Conservation (phyloP, 2,888 invertebrate species). For the Labia minor region DNA sequence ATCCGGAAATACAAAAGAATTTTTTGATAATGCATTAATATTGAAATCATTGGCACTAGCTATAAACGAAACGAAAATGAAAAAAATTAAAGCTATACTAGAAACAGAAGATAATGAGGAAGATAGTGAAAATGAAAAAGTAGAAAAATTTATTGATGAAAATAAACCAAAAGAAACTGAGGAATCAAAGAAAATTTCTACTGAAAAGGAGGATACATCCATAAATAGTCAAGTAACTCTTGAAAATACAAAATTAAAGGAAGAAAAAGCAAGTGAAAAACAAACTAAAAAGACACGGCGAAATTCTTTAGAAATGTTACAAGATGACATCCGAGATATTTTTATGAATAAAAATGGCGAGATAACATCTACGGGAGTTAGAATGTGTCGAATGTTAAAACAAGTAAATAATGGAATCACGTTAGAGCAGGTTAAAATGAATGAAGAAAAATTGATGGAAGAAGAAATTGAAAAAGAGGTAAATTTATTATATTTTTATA, state of each 20-base stretch:
- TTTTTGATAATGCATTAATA: slow-evolving; percentile 39
- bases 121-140: slow-evolving; percentile 4
- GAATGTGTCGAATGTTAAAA: slow-evolving; percentile 52
- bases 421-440: slow-evolving; percentile 20
- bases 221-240: slow-evolving; percentile 21
- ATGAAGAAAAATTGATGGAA: slow-evolving; percentile 15
- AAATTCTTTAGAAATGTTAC: slow-evolving; percentile 51
- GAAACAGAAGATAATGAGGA: slow-evolving; percentile 38
- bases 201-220: slow-evolving; percentile 21
- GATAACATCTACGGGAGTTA: slow-evolving; percentile 47
- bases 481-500: not conserved
- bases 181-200: slow-evolving; percentile 23
- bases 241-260: slow-evolving; percentile 22
- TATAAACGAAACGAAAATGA: slow-evolving; percentile 42
- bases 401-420: slow-evolving; percentile 33
- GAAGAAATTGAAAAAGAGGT: slow-evolving; percentile 17
- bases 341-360: slow-evolving; percentile 53
- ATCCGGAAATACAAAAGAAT: slow-evolving; percentile 31
- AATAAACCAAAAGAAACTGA: not conserved
- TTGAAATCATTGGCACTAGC: slow-evolving; percentile 38
- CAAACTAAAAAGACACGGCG: slow-evolving; percentile 28
- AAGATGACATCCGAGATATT: slow-evolving; percentile 60
- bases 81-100: slow-evolving; percentile 46
- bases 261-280: slow-evolving; percentile 20
- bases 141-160: slow-evolving; percentile 14